phyloP scores from a whole-genome alignment of 2,888 invertebrate species.

The Piscicola geometra region DNA sequence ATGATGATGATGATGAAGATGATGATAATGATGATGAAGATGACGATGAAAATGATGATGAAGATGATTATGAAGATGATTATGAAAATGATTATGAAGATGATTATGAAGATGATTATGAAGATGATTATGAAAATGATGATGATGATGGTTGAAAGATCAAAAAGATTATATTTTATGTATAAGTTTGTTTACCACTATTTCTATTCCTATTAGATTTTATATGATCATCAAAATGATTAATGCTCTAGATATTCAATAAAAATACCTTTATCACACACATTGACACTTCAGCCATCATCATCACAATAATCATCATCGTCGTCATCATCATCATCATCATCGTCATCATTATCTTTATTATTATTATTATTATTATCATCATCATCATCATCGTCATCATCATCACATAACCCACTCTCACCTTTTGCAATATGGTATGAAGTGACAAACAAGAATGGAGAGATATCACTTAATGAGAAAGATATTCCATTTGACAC shows the following conservation, averaged over 20 bases:
- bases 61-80: not conserved
- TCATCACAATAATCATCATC: slow-evolving; percentile 15
- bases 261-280: too few species aligned
- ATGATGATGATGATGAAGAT: not conserved
- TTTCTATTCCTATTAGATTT: too few species aligned
- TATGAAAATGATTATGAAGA: not conserved
- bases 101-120: too few species aligned
- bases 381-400: slow-evolving; percentile 25
- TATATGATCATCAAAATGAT: too few species aligned
- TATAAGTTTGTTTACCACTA: too few species aligned
- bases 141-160: too few species aligned
- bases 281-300: too few species aligned
- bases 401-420: slow-evolving; percentile 27
- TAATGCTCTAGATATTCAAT: not conserved
- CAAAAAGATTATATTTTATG: too few species aligned
- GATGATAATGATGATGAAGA: not conserved
- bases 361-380: slow-evolving; percentile 17
- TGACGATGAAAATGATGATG: not conserved
- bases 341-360: slow-evolving; percentile 12
- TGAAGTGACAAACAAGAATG: too few species aligned
- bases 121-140: too few species aligned
- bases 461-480: too few species aligned
- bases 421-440: slow-evolving; percentile 28
- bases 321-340: slow-evolving; percentile 27
- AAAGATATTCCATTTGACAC: too few species aligned